A percentile compares a stretch with the other conserved stretches of the same genome.
phyloP scores from a whole-genome alignment of 2,888 invertebrate genomes.

The Ctenicera cuprea region DNA sequence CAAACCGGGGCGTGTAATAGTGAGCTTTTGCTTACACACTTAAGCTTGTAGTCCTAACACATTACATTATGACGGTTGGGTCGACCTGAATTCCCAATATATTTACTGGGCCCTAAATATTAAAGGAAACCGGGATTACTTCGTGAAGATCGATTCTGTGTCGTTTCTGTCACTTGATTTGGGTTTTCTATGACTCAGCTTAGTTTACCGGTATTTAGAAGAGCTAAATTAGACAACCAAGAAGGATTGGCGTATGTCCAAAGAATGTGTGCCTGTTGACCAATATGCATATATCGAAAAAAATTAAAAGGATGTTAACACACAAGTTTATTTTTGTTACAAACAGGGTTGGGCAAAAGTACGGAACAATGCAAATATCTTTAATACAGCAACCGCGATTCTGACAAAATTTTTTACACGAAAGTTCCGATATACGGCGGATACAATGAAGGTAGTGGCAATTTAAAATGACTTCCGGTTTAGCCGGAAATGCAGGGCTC shows the following conservation, averaged over 20 bases:
- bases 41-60: slow-evolving; percentile 9
- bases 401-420: too few relatives aligned
- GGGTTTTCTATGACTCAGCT: not conserved
- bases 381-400: too few relatives aligned
- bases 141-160: slow-evolving; percentile 6
- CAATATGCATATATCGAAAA: not conserved
- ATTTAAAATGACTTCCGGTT: too few relatives aligned
- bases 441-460: too few relatives aligned
- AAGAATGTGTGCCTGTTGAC: slow-evolving; percentile 24
- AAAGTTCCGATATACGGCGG: too few relatives aligned
- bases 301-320: slow-evolving; percentile 4
- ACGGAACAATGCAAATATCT: too few relatives aligned
- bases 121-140: slow-evolving; percentile 12
- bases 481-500: not conserved
- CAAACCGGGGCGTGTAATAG: slow-evolving; percentile 16
- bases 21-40: slow-evolving; percentile 26
- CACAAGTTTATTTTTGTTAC: not conserved
- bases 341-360: slow-evolving; percentile 8
- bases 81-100: slow-evolving; percentile 14
- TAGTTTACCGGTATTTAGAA: too few relatives aligned
- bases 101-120: slow-evolving; percentile 6
- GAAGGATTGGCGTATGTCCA: slow-evolving; percentile 20
- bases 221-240: too few relatives aligned
- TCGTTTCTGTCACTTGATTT: not conserved
- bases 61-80: slow-evolving; percentile 22